phyloP scores from a whole-genome alignment of 2,888 invertebrate genomes.

The Brassicogethes aeneus region DNA sequence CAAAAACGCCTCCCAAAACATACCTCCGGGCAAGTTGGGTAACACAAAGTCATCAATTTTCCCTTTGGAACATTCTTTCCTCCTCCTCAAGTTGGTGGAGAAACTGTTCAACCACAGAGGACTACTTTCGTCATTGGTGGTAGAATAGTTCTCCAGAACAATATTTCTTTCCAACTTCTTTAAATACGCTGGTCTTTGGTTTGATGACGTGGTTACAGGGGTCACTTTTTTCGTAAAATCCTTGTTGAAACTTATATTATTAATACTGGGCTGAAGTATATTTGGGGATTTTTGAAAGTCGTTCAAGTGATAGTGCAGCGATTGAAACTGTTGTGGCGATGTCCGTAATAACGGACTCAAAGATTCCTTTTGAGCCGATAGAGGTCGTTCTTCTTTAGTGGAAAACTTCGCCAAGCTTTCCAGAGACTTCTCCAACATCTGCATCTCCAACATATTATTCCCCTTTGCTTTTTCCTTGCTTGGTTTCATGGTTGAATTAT shows the following conservation, averaged over 20 bases:
- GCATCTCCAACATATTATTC: conserved; percentile 21
- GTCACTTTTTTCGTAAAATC: conserved; percentile 30
- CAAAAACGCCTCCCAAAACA: no score
- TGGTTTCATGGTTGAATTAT: conserved; percentile 6
- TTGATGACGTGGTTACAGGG: conserved; percentile 28
- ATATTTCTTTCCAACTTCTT: conserved; percentile 31
- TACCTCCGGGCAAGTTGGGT: conserved; percentile 56
- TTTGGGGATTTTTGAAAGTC: not conserved
- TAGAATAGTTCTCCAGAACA: conserved; percentile 24
- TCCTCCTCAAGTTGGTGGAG: conserved; percentile 18
- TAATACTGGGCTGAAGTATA: conserved; percentile 33
- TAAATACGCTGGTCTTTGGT: conserved; percentile 27
- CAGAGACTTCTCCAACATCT: conserved; percentile 30
- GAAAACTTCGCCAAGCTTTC: conserved; percentile 26
- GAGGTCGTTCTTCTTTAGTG: conserved; percentile 11
- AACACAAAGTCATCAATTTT: conserved; percentile 46
- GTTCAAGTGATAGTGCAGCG: not conserved
- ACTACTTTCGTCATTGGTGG: no score
- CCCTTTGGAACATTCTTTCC: conserved; percentile 24
- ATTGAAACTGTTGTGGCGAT: conserved; percentile 18
- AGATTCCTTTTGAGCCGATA: conserved; percentile 11
- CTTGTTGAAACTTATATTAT: conserved; percentile 35
- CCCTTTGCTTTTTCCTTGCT: no score
- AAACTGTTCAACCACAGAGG: conserved; percentile 25
- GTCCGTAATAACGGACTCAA: conserved; percentile 4